phyloP scores from a whole-genome alignment of 2,113 vertebrate species.

The Litocranius walleri region DNA sequence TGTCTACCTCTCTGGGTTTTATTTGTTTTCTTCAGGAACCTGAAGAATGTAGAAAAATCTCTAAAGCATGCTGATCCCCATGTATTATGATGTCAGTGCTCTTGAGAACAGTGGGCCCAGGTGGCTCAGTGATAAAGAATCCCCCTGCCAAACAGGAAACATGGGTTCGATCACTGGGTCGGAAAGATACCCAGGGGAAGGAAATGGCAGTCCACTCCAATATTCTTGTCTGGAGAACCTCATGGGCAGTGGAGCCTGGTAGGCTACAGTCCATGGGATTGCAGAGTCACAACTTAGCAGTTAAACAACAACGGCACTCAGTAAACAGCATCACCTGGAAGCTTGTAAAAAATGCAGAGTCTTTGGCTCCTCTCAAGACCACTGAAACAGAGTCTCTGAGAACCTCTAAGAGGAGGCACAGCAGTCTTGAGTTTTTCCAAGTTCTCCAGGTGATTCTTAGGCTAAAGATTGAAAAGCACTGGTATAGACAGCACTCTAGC shows the following conservation, averaged over 20 bases:
- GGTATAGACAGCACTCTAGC: fast-evolving
- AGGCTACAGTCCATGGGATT: not conserved
- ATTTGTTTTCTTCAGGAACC: not conserved
- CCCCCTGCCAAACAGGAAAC: not conserved
- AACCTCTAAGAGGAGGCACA: not conserved
- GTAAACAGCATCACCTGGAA: too few relatives aligned
- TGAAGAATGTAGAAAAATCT: not conserved
- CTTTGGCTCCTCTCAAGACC: not conserved
- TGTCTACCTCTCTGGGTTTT: not conserved
- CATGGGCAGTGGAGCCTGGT: not conserved
- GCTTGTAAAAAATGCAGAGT: not conserved
- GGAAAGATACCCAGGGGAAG: not conserved
- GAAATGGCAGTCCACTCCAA: not conserved
- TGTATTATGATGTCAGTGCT: not conserved
- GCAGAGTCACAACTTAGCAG: not conserved
- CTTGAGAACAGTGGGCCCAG: not conserved
- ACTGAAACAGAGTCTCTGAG: not conserved
- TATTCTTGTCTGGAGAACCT: not conserved
- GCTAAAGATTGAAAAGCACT: not conserved
- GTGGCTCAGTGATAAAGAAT: not conserved
- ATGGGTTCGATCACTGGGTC: not conserved
- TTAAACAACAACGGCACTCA: not conserved
- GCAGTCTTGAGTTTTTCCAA: not conserved
- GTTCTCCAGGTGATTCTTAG: not conserved
- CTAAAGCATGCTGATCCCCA: not conserved